Evolutionary conservation across 2,888 invertebrate species (phyloP).

Genomic region (Augiades crinisus): DNA sequence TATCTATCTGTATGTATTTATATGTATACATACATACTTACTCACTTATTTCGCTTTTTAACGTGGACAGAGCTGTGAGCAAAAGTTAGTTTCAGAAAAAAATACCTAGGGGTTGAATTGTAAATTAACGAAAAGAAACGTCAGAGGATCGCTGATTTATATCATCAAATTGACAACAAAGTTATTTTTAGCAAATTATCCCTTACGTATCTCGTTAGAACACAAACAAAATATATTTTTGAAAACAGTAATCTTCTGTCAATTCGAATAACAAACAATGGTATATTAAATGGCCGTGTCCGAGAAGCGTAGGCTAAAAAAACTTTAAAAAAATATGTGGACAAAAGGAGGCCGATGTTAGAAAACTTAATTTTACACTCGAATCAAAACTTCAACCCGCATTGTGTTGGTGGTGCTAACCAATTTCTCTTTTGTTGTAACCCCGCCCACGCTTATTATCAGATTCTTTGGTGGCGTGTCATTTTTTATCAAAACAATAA

Average conservation of each 20-base stretch:
- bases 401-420: conserved; percentile 74
- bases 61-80: no score
- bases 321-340: conserved; percentile 41
- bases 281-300: conserved; percentile 44
- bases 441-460: conserved; percentile 77
- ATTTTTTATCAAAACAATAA: conserved; percentile 81
- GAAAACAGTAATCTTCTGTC: conserved; percentile 51
- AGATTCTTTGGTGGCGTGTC: conserved; percentile 73
- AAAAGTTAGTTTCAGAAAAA: no score
- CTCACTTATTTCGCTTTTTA: no score
- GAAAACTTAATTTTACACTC: conserved; percentile 78
- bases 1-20: no score
- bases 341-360: conserved; percentile 61
- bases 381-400: conserved; percentile 65
- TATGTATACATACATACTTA: no score
- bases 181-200: conserved; percentile 42
- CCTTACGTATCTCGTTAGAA: conserved; percentile 30
- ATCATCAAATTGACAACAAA: conserved; percentile 8
- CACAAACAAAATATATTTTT: conserved; percentile 35
- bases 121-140: no score
- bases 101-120: no score
- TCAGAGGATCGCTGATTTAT: conserved; percentile 28
- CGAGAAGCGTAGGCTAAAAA: conserved; percentile 58
- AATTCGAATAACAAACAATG: conserved; percentile 61
- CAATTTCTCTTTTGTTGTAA: conserved; percentile 72